A percentile compares a stretch with the other conserved stretches of the same genome.
phyloP scores from a whole-genome alignment of 30 jellyfish, hydroid and myxozoan species.

The Thelohanellus kitauei region DNA sequence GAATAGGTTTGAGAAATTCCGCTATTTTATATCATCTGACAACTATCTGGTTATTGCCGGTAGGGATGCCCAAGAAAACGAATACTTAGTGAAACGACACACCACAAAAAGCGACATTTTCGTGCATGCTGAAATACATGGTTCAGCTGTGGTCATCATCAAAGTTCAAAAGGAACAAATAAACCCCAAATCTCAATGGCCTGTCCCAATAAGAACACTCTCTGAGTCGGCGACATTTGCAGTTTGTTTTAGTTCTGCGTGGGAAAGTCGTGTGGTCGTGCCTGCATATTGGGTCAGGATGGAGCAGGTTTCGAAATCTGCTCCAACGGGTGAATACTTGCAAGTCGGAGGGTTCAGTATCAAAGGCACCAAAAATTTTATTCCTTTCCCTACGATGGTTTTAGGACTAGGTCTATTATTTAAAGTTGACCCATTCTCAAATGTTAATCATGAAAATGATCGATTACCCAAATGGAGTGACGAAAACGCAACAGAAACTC shows the following conservation, averaged over 20 bases:
- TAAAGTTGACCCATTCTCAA: conserved; percentile 29
- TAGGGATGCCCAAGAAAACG: conserved; percentile 83
- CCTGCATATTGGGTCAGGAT: conserved; percentile 96
- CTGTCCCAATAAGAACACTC: conserved; percentile 70
- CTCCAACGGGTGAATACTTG: conserved; percentile 87
- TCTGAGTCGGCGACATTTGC: conserved; percentile 95
- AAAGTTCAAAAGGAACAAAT: background rate
- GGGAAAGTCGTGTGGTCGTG: conserved; percentile 82
- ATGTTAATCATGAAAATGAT: conserved; percentile 30
- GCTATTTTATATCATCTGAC: conserved; percentile 84
- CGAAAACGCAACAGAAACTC: background rate
- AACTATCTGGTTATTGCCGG: conserved; percentile 68
- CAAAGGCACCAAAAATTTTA: conserved; percentile 66
- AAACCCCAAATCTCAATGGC: conserved; percentile 23
- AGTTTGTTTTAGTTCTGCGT: conserved; percentile 81
- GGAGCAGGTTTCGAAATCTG: conserved; percentile 88
- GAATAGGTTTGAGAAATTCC: conserved; percentile 68
- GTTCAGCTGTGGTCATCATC: conserved; percentile 57
- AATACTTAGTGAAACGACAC: conserved; percentile 44
- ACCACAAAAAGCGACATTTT: conserved; percentile 54
- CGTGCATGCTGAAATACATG: conserved; percentile 94
- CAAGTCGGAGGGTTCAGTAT: conserved; percentile 90
- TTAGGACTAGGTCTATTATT: conserved; percentile 83
- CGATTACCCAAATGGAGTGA: conserved; percentile 11
- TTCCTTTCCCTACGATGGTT: conserved; percentile 38